Evolutionary conservation across 2,888 invertebrate species (phyloP).

Genomic region (Sycophila texana): DNA sequence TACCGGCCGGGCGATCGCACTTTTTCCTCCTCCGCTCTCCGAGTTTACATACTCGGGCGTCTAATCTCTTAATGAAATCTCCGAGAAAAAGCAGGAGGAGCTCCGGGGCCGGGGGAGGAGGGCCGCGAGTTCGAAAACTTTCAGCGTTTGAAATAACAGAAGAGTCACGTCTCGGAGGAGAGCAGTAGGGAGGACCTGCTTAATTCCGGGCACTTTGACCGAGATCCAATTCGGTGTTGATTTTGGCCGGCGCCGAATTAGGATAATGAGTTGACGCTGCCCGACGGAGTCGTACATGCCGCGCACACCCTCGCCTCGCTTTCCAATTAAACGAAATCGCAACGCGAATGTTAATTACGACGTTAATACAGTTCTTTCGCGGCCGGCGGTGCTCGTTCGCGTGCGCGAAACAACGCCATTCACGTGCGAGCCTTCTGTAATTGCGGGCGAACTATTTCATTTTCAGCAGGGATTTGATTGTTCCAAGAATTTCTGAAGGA

Average conservation of each 20-base stretch:
- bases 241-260: slow-evolving; percentile 14
- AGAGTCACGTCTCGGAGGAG: neutral
- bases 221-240: slow-evolving; percentile 34
- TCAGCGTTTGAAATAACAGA: slow-evolving; percentile 40
- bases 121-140: slow-evolving; percentile 9
- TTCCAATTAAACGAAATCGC: slow-evolving; percentile 47
- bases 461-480: too few relatives aligned
- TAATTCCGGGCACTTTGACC: slow-evolving; percentile 17
- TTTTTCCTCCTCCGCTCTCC: neutral
- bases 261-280: slow-evolving; percentile 42
- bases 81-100: neutral
- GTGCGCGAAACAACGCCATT: slow-evolving; percentile 4
- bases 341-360: slow-evolving; percentile 18
- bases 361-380: slow-evolving; percentile 28
- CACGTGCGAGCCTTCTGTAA: neutral
- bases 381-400: neutral
- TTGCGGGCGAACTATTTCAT: too few relatives aligned
- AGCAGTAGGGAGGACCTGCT: neutral
- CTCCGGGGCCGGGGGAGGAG: neutral
- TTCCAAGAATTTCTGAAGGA: too few relatives aligned
- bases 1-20: neutral
- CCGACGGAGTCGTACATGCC: too few relatives aligned
- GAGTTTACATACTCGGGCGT: slow-evolving; percentile 24
- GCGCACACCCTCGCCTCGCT: slow-evolving; percentile 13
- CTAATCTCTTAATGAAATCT: slow-evolving; percentile 44